Base-by-base conservation (phyloP, 2,888 invertebrate genomes). In the Herminia tarsipennalis region DNA sequence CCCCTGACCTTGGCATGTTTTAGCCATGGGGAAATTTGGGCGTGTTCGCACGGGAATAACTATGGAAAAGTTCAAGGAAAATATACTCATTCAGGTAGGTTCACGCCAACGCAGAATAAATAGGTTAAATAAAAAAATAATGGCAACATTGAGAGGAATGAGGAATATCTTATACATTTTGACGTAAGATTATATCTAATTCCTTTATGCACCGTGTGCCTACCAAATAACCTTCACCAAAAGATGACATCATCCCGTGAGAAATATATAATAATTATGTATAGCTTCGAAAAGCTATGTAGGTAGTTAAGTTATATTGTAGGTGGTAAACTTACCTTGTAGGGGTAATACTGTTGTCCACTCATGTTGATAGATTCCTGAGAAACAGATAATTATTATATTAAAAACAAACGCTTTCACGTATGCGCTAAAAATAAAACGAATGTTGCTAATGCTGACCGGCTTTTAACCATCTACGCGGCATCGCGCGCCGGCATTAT, bases 301-400 rank as follows among this genome's bases (percentile, higher is more conserved):
- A 58, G 49, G 54, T 50, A 57, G 56, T 14, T 27, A 38, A 33
- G 42, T 54, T 49, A 56, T 51, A 64, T 64, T 68, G 82, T 82
- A 83, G 80, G 81, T 76, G 75, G 72, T 64, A 73, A 73, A 78
- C 93, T 94, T 86, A 96, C 96, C 94, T 96, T 96, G 94, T 96
- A 96, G 76, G 96, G 96, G 88, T 96, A 96, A 88, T 96, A 96
- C 88, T 96, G 95, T 76, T 95, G 95, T 81, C 95, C 94, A 86
- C 94, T 94, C 95, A 95, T 95, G 79, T 86, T 94, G 88, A 66
- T 40, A 78, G 71, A 72, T 80, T 83, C 77, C 86, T 87, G 81
- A 73, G 66, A 81, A 81, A 78, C 43, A 73, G 72, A 78, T 72
- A 66, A 48, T 44, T 45, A 37, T 48, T 45, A 37, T 48, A 60